These are phyloP conservation scores for Batillaria attramentaria DNA, from an alignment of 1,140 invertebrate genomes.

Conservation along the genomic window DNA sequence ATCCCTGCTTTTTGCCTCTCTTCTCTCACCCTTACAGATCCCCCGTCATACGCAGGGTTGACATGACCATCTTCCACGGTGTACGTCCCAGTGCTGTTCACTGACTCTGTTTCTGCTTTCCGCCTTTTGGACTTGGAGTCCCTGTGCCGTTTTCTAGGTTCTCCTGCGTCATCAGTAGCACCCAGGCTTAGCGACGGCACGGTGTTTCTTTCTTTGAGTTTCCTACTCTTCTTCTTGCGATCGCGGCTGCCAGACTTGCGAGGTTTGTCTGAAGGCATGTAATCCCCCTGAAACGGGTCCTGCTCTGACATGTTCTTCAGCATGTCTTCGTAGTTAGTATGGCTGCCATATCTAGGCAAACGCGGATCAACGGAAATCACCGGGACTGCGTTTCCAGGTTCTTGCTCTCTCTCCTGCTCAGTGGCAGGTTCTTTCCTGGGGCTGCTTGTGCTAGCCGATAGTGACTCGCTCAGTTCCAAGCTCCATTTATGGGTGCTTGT, in stretches of 20 bases:
- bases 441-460: neutral
- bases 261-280: conserved; percentile 37
- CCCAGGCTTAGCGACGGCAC: conserved; percentile 5
- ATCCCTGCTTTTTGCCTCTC: neutral
- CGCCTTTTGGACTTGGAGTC: too few relatives aligned
- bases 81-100: conserved; percentile 42
- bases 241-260: conserved; percentile 30
- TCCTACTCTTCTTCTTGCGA: conserved; percentile 37
- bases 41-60: conserved; percentile 11
- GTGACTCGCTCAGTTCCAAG: conserved; percentile 3
- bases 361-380: neutral
- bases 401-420: neutral
- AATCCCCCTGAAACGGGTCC: conserved; percentile 41
- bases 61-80: conserved; percentile 35
- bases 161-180: conserved; percentile 8
- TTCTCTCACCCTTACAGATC: neutral
- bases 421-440: neutral
- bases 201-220: conserved; percentile 19
- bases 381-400: too few relatives aligned
- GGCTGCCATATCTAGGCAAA: conserved; percentile 36
- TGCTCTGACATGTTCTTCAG: conserved; percentile 31
- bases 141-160: conserved; percentile 33
- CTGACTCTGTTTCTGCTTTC: conserved; percentile 33
- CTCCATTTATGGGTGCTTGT: conserved; percentile 20
- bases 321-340: conserved; percentile 41